Percentiles rank a stretch among this genome's conserved stretches.
phyloP scores from a whole-genome alignment of 2,797 vertebrate species.

The Halcyon badia region DNA sequence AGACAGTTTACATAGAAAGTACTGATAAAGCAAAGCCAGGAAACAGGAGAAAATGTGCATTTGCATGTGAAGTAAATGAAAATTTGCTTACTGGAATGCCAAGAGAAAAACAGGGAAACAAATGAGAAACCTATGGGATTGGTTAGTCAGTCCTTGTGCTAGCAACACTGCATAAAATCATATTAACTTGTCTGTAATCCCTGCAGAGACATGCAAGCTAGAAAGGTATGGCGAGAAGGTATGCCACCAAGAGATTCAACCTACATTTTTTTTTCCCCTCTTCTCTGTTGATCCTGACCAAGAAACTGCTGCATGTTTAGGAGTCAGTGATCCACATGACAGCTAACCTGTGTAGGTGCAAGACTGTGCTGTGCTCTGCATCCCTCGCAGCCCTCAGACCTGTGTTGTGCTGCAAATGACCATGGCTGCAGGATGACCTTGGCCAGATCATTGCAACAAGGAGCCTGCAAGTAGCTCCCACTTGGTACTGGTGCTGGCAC shows the following conservation, averaged over 20 bases:
- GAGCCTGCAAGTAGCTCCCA: neutral
- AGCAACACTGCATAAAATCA: neutral
- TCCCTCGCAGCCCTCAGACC: neutral
- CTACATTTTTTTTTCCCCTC: neutral
- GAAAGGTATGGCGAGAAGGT: neutral
- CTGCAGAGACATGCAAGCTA: neutral
- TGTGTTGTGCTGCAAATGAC: neutral
- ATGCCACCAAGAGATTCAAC: neutral
- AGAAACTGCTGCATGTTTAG: neutral
- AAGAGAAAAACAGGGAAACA: neutral
- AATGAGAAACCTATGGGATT: neutral
- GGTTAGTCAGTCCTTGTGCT: neutral
- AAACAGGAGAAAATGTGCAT: neutral
- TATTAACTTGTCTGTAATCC: neutral
- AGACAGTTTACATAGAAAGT: neutral
- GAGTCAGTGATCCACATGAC: neutral
- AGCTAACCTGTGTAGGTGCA: neutral
- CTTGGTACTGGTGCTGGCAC: fast-evolving
- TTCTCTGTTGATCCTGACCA: neutral
- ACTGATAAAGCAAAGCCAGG: neutral
- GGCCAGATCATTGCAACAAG: neutral
- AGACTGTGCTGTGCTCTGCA: neutral
- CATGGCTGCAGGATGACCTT: neutral
- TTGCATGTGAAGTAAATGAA: neutral
- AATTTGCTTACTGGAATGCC: neutral